These are phyloP conservation scores for Trachelus tabidus DNA, from an alignment of 2,888 invertebrate genomes.

Conservation along the genomic window DNA sequence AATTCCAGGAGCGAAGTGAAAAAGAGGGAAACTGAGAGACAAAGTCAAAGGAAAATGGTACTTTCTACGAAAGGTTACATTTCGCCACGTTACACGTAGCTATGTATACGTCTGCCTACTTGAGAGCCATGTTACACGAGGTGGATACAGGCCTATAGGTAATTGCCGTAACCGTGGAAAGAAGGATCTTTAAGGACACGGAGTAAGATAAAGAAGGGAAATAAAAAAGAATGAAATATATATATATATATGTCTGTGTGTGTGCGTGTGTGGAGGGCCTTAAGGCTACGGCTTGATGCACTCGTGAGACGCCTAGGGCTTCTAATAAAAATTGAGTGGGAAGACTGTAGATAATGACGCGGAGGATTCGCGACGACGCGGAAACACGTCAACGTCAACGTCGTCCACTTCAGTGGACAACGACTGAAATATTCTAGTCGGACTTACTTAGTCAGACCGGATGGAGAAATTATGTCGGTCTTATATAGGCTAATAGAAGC, in stretches of 20 bases:
- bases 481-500: slow-evolving; percentile 48
- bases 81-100: neutral
- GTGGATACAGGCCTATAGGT: neutral
- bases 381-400: neutral
- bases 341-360: neutral
- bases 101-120: neutral
- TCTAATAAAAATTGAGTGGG: neutral
- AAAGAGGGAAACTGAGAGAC: neutral
- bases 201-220: neutral
- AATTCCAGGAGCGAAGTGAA: neutral
- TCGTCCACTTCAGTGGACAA: neutral
- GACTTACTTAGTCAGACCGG: slow-evolving; percentile 47
- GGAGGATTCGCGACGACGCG: neutral
- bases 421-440: slow-evolving; percentile 8
- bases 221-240: neutral
- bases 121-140: neutral
- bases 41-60: neutral
- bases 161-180: neutral
- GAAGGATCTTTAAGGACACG: neutral
- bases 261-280: neutral
- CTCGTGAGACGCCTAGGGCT: neutral
- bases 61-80: neutral
- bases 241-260: too few species aligned
- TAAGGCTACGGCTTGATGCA: neutral
- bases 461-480: slow-evolving; percentile 52